Conservation (phyloP, 2,113 vertebrate genomes). For the Euleptes europaea region DNA sequence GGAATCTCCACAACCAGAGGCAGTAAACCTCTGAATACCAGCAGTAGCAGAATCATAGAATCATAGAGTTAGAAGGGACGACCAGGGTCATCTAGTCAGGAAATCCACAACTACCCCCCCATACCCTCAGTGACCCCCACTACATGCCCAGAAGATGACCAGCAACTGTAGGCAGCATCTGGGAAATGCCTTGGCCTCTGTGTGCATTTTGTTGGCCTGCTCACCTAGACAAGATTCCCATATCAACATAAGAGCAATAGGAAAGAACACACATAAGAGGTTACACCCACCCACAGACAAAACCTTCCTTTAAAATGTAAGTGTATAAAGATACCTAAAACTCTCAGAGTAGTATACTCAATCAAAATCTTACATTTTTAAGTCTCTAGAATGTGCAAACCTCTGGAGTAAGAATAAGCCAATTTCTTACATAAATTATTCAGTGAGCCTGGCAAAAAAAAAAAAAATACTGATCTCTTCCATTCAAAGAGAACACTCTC, state of each 20-base stretch:
- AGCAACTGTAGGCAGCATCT: too few relatives aligned
- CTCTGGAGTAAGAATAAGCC: not conserved
- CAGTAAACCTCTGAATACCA: too few relatives aligned
- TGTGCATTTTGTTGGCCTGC: too few relatives aligned
- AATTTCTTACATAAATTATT: not conserved
- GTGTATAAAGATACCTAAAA: not conserved
- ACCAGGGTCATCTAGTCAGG: too few relatives aligned
- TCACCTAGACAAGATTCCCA: too few relatives aligned
- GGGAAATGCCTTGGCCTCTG: too few relatives aligned
- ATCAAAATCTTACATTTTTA: not conserved
- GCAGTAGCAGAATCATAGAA: too few relatives aligned
- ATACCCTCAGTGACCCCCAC: too few relatives aligned
- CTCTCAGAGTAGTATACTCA: not conserved
- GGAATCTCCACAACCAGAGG: too few relatives aligned
- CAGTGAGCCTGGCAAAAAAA: not conserved
- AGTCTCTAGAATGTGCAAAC: not conserved
- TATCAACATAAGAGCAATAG: not conserved
- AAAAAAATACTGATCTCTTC: not conserved
- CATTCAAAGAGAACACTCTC: not conserved
- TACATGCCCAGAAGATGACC: too few relatives aligned
- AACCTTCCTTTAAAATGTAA: not conserved
- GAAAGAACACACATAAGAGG: not conserved
- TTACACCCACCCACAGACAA: not conserved
- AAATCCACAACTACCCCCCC: too few relatives aligned
- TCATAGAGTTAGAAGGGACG: too few relatives aligned